phyloP scores from a whole-genome alignment of 2,888 invertebrate genomes.

The Chloroclysta siterata region DNA sequence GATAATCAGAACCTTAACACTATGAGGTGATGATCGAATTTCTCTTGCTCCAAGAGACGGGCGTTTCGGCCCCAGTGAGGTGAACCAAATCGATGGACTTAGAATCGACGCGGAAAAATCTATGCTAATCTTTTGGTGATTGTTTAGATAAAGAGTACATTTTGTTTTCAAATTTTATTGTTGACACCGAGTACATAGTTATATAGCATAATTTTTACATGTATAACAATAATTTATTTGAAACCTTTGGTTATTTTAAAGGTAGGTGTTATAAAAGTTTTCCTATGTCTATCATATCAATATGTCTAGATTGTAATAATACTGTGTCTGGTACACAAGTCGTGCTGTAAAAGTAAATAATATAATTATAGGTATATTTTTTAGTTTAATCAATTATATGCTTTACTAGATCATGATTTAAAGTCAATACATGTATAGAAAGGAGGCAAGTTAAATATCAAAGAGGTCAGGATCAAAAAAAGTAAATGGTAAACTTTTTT shows the following conservation, averaged over 20 bases:
- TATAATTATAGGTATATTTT: conserved; percentile 20
- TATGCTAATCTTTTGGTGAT: conserved; percentile 15
- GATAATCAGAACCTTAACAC: conserved; percentile 54
- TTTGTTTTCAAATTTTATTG: conserved; percentile 10
- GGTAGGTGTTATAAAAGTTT: conserved; percentile 2
- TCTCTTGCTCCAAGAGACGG: conserved; percentile 36
- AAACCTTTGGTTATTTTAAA: conserved; percentile 4
- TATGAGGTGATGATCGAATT: conserved; percentile 49
- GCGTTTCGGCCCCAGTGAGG: conserved; percentile 16
- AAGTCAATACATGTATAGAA: background rate
- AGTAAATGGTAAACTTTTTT: too few species aligned
- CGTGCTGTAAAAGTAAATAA: conserved; percentile 39
- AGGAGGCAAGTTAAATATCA: background rate
- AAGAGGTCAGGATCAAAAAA: too few species aligned
- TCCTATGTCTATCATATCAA: conserved; percentile 36
- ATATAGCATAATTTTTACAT: background rate
- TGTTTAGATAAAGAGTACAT: conserved; percentile 11
- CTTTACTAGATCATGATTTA: background rate
- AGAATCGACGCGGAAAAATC: background rate
- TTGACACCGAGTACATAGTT: conserved; percentile 11
- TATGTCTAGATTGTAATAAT: conserved; percentile 33
- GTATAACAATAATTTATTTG: background rate
- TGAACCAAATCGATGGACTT: background rate
- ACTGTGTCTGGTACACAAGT: conserved; percentile 64
- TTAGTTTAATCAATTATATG: conserved; percentile 22